Evolutionary conservation across 2,797 vertebrate species (phyloP).

Genomic region (Spinus olivaceus): DNA sequence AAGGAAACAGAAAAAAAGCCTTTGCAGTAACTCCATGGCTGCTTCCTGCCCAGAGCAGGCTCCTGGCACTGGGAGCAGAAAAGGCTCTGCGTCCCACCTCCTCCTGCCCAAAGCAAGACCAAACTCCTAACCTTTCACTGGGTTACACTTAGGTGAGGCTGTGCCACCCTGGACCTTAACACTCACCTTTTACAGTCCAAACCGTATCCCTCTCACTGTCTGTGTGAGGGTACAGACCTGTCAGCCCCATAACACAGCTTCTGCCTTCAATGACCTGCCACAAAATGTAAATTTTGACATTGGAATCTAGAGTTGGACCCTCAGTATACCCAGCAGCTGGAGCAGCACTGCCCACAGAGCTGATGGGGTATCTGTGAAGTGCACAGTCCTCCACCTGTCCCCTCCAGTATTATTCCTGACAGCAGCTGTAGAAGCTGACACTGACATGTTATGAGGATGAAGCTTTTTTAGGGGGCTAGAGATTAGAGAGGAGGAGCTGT

Average conservation of each 20-base stretch:
- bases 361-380: not conserved
- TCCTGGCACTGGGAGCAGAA: not conserved
- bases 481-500: not conserved
- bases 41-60: not conserved
- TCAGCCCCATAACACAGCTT: not conserved
- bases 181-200: not conserved
- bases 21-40: not conserved
- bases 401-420: not conserved
- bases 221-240: not conserved
- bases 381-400: not conserved
- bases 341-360: not conserved
- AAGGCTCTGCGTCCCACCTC: not conserved
- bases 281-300: rapidly evolving
- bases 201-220: not conserved
- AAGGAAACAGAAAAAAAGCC: not conserved
- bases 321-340: not conserved
- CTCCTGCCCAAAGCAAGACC: not conserved
- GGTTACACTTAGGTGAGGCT: rapidly evolving
- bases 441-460: not conserved
- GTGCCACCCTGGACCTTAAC: not conserved
- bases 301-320: not conserved
- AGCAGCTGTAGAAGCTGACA: not conserved
- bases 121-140: rapidly evolving
- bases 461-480: not conserved
- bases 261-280: not conserved